Conservation (phyloP, 1,140 invertebrate genomes). For the Drosophila azteca region DNA sequence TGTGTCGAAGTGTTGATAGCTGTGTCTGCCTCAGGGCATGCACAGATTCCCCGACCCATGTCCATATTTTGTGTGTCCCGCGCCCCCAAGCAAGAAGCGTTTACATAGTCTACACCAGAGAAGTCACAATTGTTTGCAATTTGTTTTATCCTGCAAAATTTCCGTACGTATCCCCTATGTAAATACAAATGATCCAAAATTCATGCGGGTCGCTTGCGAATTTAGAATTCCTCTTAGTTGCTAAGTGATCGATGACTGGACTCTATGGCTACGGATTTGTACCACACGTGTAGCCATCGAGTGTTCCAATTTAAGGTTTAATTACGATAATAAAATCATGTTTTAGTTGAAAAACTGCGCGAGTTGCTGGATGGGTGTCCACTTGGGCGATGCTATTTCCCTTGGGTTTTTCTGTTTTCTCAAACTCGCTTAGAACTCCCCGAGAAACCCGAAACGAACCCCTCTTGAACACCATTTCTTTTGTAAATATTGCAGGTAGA, state of each 20-base stretch:
- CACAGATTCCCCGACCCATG: conserved; percentile 1
- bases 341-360: conserved; percentile 47
- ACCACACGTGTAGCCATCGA: conserved; percentile 38
- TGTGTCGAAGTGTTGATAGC: conserved; percentile 88
- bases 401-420: not conserved
- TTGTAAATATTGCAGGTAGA: conserved; percentile 54
- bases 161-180: conserved; percentile 55
- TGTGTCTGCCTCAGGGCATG: too few species aligned
- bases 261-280: conserved; percentile 48
- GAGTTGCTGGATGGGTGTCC: not conserved
- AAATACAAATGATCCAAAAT: conserved; percentile 51
- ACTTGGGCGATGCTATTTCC: conserved; percentile 1
- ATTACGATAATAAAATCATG: conserved; percentile 59
- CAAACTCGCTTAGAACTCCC: not conserved
- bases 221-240: conserved; percentile 58
- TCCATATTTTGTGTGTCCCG: conserved; percentile 22
- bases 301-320: conserved; percentile 51
- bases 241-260: conserved; percentile 51
- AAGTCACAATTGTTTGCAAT: conserved; percentile 57
- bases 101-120: conserved; percentile 39
- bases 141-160: conserved; percentile 71
- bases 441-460: conserved; percentile 29
- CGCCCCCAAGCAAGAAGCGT: not conserved
- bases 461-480: conserved; percentile 37
- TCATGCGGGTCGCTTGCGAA: conserved; percentile 45